Evolutionary conservation across 2,113 vertebrate species (phyloP).

Genomic region (Enhydra lutris): DNA sequence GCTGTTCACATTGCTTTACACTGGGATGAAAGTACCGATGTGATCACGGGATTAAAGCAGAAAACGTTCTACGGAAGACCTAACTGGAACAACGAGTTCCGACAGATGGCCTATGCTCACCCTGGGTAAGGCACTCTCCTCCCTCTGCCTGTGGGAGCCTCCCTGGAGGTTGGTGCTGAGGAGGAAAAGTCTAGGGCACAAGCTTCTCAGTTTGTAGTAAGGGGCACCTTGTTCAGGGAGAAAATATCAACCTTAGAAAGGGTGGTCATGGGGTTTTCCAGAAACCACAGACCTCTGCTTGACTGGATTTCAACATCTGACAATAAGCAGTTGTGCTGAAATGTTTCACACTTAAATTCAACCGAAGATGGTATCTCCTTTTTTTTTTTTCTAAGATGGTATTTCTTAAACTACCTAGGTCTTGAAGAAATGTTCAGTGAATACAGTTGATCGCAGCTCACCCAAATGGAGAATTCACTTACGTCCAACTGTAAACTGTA

Average conservation of each 20-base stretch:
- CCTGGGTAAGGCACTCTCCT: constrained; percentile 81
- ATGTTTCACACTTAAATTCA: constrained; percentile 17
- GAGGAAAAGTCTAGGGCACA: neutral
- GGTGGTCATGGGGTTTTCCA: neutral
- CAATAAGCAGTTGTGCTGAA: neutral
- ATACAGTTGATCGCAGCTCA: neutral
- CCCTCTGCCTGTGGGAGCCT: neutral
- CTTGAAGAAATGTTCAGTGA: constrained; percentile 24
- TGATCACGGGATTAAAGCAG: constrained; percentile 86
- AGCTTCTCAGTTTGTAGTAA: neutral
- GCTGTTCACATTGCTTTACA: constrained; percentile 87
- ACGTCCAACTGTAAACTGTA: neutral
- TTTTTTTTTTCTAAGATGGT: neutral
- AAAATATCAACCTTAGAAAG: neutral
- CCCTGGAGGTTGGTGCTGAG: neutral
- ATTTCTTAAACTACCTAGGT: constrained; percentile 34
- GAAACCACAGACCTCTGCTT: neutral
- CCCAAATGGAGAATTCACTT: constrained; percentile 22
- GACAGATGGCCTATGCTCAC: constrained; percentile 82
- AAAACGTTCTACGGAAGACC: constrained; percentile 88
- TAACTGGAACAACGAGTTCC: constrained; percentile 88
- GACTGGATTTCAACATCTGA: neutral
- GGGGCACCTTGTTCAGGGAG: neutral
- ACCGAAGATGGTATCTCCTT: neutral
- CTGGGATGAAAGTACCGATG: constrained; percentile 81